Evolutionary conservation across 2,888 invertebrate species (phyloP).

Genomic region (Sinotaia quadrata): DNA sequence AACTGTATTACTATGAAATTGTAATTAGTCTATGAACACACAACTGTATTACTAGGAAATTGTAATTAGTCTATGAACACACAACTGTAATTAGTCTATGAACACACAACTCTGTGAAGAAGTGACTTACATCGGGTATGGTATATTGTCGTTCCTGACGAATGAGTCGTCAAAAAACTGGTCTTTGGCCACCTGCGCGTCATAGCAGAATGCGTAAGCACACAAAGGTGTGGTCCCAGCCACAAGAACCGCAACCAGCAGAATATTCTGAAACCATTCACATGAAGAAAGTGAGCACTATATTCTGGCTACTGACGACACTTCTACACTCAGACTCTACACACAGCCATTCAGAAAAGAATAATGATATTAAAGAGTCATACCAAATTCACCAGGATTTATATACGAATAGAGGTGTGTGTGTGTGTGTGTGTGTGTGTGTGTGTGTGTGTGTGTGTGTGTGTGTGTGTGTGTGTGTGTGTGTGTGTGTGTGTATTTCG

Average conservation of each 20-base stretch:
- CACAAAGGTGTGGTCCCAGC: background rate
- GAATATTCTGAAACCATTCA: background rate
- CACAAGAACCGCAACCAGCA: background rate
- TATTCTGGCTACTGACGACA: background rate
- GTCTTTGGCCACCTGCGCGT: conserved; percentile 12
- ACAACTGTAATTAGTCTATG: too few species aligned
- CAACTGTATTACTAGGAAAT: too few species aligned
- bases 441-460: conserved; percentile 3
- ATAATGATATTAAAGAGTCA: too few species aligned
- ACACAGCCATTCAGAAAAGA: background rate
- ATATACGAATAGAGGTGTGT: background rate
- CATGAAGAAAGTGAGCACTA: background rate
- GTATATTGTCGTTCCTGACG: conserved; percentile 10
- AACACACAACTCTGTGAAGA: too few species aligned
- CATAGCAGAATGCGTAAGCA: conserved; percentile 21
- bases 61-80: too few species aligned
- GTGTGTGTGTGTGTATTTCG: background rate
- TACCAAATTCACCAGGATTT: too few species aligned
- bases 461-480: background rate
- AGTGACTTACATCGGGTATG: conserved; percentile 19
- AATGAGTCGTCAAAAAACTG: conserved; percentile 30
- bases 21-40: too few species aligned
- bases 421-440: background rate
- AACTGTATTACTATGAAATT: too few species aligned
- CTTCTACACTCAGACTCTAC: background rate